These are phyloP conservation scores for Mesoclemmys tuberculata DNA, from an alignment of 2,113 vertebrate genomes.

Conservation along the genomic window DNA sequence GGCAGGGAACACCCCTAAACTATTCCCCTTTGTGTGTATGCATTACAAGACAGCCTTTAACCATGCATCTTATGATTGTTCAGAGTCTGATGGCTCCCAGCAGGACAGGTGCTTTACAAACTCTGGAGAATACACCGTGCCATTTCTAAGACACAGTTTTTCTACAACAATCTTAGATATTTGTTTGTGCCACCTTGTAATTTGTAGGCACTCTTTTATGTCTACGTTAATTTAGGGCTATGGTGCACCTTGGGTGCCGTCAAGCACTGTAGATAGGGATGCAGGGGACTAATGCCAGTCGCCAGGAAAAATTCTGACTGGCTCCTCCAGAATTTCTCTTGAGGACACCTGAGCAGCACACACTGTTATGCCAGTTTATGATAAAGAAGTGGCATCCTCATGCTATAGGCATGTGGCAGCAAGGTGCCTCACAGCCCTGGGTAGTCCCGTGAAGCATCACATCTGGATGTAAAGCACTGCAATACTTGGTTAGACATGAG, in stretches of 20 bases:
- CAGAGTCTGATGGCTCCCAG: not conserved
- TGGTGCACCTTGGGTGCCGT: not conserved
- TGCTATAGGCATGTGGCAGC: too few relatives aligned
- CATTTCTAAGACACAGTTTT: not conserved
- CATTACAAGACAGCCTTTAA: not conserved
- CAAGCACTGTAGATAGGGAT: not conserved
- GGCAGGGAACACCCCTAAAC: not conserved
- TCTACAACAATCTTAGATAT: not conserved
- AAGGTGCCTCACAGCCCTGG: too few relatives aligned
- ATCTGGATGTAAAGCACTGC: too few relatives aligned
- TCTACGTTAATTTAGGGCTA: not conserved
- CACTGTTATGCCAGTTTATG: accelerated
- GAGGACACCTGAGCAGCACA: not conserved
- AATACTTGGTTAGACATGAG: too few relatives aligned
- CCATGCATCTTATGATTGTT: not conserved
- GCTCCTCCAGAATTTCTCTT: not conserved
- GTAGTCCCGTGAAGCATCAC: too few relatives aligned
- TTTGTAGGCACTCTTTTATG: accelerated
- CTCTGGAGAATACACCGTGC: not conserved
- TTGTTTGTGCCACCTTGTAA: not conserved
- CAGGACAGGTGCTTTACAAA: not conserved
- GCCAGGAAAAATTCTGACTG: accelerated
- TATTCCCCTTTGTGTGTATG: not conserved
- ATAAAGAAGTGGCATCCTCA: not conserved
- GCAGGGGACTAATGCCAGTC: accelerated